Evolutionary conservation across 2,797 vertebrate species (phyloP), one percentile per base, ranked within the genome.

Genomic region (Psittacula derbiana): DNA sequence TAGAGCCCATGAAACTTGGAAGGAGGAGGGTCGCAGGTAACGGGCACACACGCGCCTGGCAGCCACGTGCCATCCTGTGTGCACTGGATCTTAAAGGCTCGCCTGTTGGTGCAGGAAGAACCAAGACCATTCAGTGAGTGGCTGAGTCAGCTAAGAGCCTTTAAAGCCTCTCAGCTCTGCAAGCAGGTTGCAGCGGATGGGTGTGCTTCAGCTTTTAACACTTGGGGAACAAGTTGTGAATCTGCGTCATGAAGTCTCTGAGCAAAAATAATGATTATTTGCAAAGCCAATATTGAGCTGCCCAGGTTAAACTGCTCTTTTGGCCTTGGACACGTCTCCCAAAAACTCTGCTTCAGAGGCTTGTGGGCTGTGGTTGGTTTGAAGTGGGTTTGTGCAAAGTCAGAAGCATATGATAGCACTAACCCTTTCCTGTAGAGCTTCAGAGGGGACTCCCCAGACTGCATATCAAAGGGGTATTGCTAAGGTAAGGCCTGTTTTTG

Each of bases 41-140:
- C 99, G 0, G 99, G 99, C 90, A 99, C 98, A 4, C 99, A 99
- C 8, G 98, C 97, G 2, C 98, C 99, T 6, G 98, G 98, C 49
- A 99, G 97, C 99, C 99, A 99, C 50, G 98, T 99, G 89, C 99
- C 99, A 0, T 99, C 99, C 62, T 99, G 99, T 0, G 98, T 99
- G 95, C 99, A 99, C 96, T 99, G 99, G 40, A 98, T 98, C 97
- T 99, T 99, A 94, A 99, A 99, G 8, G 99, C 98, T 80, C 99
- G 98, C 95, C 99, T 99, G 93, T 92, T 38, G 44, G 75, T 76
- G 64, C n/a, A 53, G 47, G 67, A 55, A 94, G 30, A 67, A 83
- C 46, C 49, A 90, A 58, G 92, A 81, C 62, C 16, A 70, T 66
- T 87, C 47, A 88, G 57, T 75, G 58, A 95, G 70, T 3, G 40